These are phyloP conservation scores for Bombyx huttoni DNA, from an alignment of 2,888 invertebrate genomes.

Conservation along the genomic window DNA sequence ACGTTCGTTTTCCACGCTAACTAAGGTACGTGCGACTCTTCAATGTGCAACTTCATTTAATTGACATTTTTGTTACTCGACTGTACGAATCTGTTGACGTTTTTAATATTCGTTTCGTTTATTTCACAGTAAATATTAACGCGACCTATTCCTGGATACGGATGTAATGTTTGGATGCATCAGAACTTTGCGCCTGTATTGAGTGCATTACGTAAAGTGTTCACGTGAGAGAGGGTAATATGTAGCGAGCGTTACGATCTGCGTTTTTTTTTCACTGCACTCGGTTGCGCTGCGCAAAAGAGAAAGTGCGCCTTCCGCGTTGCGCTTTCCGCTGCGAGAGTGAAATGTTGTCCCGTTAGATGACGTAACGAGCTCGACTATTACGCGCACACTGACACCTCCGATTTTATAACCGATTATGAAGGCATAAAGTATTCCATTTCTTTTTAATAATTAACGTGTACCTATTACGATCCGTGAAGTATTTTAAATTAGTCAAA, in stretches of 20 bases:
- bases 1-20: conserved; percentile 42
- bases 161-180: background rate
- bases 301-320: conserved; percentile 69
- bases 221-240: conserved; percentile 18
- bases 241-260: conserved; percentile 26
- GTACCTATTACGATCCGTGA: no score
- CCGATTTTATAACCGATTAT: conserved; percentile 2
- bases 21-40: conserved; percentile 40
- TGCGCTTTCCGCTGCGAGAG: conserved; percentile 67
- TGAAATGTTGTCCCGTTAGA: conserved; percentile 67
- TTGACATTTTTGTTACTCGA: conserved; percentile 30
- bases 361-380: conserved; percentile 54
- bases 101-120: background rate
- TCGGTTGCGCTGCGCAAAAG: conserved; percentile 43
- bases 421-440: conserved; percentile 4
- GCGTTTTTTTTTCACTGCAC: conserved; percentile 21
- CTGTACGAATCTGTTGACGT: background rate
- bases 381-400: conserved; percentile 26
- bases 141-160: background rate
- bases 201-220: conserved; percentile 17
- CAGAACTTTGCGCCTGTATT: conserved; percentile 9
- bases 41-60: conserved; percentile 38
- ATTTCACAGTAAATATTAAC: background rate
- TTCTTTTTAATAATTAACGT: conserved; percentile 1
- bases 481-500: no score